A percentile compares a stretch with the other conserved stretches of the same genome.
phyloP scores from a whole-genome alignment of 2,113 vertebrate species.

The Monopterus albus region DNA sequence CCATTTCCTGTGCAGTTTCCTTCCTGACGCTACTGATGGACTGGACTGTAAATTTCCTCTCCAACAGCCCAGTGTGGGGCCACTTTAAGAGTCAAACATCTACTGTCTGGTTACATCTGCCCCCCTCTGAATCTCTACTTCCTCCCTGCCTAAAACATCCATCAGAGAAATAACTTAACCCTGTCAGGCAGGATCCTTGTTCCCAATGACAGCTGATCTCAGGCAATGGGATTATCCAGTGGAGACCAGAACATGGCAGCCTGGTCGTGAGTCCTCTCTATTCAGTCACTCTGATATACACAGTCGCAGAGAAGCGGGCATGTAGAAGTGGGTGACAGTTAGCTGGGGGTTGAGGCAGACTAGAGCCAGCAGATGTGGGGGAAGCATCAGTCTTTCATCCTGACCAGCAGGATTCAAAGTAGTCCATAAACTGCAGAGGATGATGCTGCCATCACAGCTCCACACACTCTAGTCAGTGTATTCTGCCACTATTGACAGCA shows the following conservation, averaged over 20 bases:
- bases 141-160: slow-evolving; percentile 1
- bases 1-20: slow-evolving; percentile 40
- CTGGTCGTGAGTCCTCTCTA: slow-evolving; percentile 16
- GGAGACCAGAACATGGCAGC: slow-evolving; percentile 41
- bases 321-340: slow-evolving; percentile 6
- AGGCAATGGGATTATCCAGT: slow-evolving; percentile 44
- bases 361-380: slow-evolving; percentile 41
- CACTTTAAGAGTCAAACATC: slow-evolving; percentile 14
- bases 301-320: slow-evolving; percentile 15
- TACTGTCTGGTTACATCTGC: slow-evolving; percentile 11
- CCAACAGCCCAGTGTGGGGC: slow-evolving; percentile 9
- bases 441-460: slow-evolving; percentile 17
- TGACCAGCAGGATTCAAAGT: slow-evolving; percentile 90
- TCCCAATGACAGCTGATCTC: slow-evolving; percentile 36
- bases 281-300: slow-evolving; percentile 10
- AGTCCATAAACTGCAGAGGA: slow-evolving; percentile 49
- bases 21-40: slow-evolving; percentile 28
- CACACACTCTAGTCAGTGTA: slow-evolving; percentile 90
- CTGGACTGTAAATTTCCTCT: slow-evolving; percentile 30
- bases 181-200: slow-evolving; percentile 24
- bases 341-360: slow-evolving; percentile 35
- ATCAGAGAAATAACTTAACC: slow-evolving; percentile 35
- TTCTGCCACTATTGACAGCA: slow-evolving; percentile 97
- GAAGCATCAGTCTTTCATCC: slow-evolving; percentile 79
- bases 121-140: slow-evolving; percentile 14